Percentiles rank a stretch among this genome's conserved stretches.
These are phyloP conservation scores for Mandrillus leucophaeus DNA, from an alignment of 2,113 vertebrate species.

Conservation along the genomic window DNA sequence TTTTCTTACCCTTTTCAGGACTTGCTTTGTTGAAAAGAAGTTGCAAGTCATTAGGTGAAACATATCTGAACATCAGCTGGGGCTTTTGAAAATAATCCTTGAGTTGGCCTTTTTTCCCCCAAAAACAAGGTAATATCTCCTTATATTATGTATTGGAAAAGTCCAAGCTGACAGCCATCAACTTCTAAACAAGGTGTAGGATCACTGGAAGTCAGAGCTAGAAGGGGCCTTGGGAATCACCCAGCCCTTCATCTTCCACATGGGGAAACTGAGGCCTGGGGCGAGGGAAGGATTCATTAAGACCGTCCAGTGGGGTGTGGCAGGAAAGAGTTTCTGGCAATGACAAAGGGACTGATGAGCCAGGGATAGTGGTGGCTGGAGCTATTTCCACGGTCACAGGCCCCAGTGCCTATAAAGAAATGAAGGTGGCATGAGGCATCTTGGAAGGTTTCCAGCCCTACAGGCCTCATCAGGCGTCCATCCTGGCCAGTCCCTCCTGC, in stretches of 20 bases:
- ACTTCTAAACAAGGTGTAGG: background rate
- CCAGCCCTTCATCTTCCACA: background rate
- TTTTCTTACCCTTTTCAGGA: background rate
- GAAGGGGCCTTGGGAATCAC: too few species aligned
- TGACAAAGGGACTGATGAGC: background rate
- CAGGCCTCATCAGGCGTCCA: background rate
- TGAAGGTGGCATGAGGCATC: rapidly evolving
- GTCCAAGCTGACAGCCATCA: background rate
- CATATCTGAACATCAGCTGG: background rate
- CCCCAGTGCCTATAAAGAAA: rapidly evolving
- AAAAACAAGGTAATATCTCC: background rate
- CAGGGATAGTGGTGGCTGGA: background rate
- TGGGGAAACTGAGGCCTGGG: background rate
- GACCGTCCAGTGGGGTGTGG: background rate
- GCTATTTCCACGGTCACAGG: background rate
- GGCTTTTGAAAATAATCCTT: background rate
- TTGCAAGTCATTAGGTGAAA: background rate
- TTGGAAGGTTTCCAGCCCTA: rapidly evolving
- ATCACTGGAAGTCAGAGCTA: background rate
- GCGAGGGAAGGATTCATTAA: background rate
- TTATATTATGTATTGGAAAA: background rate
- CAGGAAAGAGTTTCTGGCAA: background rate
- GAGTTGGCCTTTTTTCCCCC: rapidly evolving
- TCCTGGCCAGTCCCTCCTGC: too few species aligned
- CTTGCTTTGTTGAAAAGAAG: background rate